A percentile compares a stretch with the other conserved stretches of the same genome.
phyloP scores from a whole-genome alignment of 2,888 invertebrate genomes.

The Xestia ashworthii region DNA sequence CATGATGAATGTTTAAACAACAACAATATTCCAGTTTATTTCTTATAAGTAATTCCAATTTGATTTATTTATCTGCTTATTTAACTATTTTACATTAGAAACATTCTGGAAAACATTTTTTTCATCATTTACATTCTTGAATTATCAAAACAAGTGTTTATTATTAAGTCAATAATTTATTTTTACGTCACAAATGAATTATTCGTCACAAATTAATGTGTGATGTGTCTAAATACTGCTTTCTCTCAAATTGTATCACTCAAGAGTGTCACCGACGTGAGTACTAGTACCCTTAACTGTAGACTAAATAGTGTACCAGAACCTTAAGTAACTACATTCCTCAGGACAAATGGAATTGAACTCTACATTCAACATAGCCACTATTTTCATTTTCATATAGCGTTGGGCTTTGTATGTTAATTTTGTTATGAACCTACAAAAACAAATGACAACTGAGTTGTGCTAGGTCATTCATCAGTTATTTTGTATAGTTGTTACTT shows the following conservation, averaged over 20 bases:
- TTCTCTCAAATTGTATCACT: conserved; percentile 9
- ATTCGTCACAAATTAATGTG: conserved; percentile 17
- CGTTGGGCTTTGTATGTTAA: conserved; percentile 56
- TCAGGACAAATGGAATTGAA: conserved; percentile 37
- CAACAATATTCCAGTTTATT: neutral
- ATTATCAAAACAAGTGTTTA: no score
- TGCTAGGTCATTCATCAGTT: neutral
- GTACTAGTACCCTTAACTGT: conserved; percentile 11
- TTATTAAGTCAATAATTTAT: conserved; percentile 3
- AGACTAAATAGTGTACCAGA: conserved; percentile 32
- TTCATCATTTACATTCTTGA: no score
- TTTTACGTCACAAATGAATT: conserved; percentile 22
- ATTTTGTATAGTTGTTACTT: conserved; percentile 15
- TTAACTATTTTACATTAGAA: no score
- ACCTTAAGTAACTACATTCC: conserved; percentile 36
- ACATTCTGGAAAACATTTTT: no score
- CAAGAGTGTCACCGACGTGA: neutral
- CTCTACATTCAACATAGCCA: neutral
- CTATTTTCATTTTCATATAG: conserved; percentile 30
- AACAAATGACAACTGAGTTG: conserved; percentile 49
- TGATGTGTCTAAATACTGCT: conserved; percentile 29
- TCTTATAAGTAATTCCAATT: no score
- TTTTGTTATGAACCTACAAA: conserved; percentile 36
- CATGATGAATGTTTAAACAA: neutral
- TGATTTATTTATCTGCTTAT: no score